Base-by-base conservation (phyloP, 2,113 vertebrate species). In the Sprattus sprattus region DNA sequence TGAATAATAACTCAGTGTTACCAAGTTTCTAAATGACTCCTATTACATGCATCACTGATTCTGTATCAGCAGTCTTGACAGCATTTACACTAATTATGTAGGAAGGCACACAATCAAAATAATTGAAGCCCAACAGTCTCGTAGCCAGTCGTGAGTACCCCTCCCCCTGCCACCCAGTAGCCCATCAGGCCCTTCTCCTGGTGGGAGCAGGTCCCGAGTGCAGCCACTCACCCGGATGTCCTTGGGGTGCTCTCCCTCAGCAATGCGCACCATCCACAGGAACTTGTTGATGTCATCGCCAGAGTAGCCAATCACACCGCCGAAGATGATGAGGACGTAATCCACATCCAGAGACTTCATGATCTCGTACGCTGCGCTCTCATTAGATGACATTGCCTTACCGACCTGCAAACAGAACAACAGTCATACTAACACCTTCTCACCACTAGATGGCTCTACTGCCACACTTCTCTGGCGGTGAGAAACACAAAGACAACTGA, bases 221-320 rank as follows among this genome's bases (percentile, higher is more conserved):
- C 22, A 6, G 10, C 44, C 71, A 85, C 96, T 96, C 95, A 99
- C 98, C 96, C 98, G 94, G 91, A 99, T 99, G 90, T 99, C 98
- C 95, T 98, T 99, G 49, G 98, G 98, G 92, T 99, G 98, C 85
- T 99, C 98, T 52, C 98, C 98, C 93, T 99, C 98, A 1, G 98
- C 98, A 93, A 99, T 99, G 91, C 98, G 96, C 93, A 99, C 98
- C 98, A 99, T 99, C 98, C 98, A 99, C 86, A 99, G 95, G 89
- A 99, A 99, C 89, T 99, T 99, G 92, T 99, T 99, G 89, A 99
- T 99, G 82, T 99, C 98, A 18, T 99, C 98, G 39, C 98, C 98
- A 0, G 98, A 99, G 92, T 99, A 99, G 54, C 98, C 98, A 87
- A 99, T 99, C 46, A 99, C 98, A 0, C 98, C 98, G 80, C 98